Percentiles rank a stretch among this genome's conserved stretches.
Evolutionary conservation across 2,113 vertebrate genomes (phyloP).

Genomic region (Cyprinus carpio): DNA sequence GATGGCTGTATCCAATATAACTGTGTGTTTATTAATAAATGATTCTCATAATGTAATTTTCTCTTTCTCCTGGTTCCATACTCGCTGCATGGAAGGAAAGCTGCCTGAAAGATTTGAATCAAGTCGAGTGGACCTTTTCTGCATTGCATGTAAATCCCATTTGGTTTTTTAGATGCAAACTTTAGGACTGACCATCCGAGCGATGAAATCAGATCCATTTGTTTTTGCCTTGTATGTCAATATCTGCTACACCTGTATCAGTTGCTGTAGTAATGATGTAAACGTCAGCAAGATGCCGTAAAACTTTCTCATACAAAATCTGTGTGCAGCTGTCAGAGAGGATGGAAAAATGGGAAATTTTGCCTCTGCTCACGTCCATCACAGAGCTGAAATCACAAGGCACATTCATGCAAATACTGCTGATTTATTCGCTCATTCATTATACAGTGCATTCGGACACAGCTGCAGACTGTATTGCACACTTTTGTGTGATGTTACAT

Average conservation of each 20-base stretch:
- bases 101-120: conserved; percentile 19
- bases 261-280: conserved; percentile 18
- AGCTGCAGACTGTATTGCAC: not conserved
- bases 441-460: not conserved
- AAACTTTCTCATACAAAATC: not conserved
- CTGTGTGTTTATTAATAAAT: conserved; percentile 48
- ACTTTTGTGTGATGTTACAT: not conserved
- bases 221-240: not conserved
- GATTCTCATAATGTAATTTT: conserved; percentile 33
- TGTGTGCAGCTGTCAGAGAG: conserved; percentile 20
- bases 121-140: not conserved
- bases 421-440: conserved; percentile 2
- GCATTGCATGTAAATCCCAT: not conserved
- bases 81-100: not conserved
- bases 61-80: not conserved
- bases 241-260: not conserved
- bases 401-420: not conserved
- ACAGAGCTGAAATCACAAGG: not conserved
- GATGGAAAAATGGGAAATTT: not conserved
- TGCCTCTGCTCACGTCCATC: conserved; percentile 19
- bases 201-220: not conserved
- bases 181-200: not conserved
- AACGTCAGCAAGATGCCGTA: not conserved
- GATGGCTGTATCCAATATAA: conserved; percentile 32
- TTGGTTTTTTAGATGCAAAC: not conserved